Percentiles rank a stretch among this genome's conserved stretches.
Evolutionary conservation across 2,888 invertebrate genomes (phyloP).

Genomic region (Leptinotarsa tumamoca): DNA sequence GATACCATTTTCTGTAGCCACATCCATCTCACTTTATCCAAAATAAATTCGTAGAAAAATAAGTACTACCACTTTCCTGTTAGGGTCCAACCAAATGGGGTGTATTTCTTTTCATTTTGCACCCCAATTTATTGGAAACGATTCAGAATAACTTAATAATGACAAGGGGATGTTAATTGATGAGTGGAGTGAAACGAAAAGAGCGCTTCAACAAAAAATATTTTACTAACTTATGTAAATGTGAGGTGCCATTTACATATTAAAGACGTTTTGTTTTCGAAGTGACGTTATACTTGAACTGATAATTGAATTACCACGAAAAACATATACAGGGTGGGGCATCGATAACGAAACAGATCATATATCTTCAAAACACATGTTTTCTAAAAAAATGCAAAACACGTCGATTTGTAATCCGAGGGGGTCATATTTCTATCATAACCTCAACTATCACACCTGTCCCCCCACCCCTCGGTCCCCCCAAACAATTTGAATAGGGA

Average conservation of each 20-base stretch:
- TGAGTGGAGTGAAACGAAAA: conserved; percentile 41
- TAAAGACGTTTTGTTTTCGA: conserved; percentile 33
- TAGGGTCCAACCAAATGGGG: conserved; percentile 1
- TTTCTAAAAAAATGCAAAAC: too few relatives aligned
- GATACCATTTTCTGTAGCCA: neutral
- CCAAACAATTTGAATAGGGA: too few relatives aligned
- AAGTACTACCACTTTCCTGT: neutral
- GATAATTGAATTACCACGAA: neutral
- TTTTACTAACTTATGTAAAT: conserved; percentile 39
- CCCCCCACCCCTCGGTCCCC: too few relatives aligned
- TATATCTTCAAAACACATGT: too few relatives aligned
- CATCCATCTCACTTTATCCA: neutral
- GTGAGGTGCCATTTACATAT: conserved; percentile 43
- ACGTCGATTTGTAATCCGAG: too few relatives aligned
- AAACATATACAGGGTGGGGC: neutral
- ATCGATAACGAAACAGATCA: too few relatives aligned
- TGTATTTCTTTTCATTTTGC: conserved; percentile 26
- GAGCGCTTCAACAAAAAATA: conserved; percentile 34
- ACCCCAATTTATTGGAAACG: conserved; percentile 34
- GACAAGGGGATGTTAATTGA: conserved; percentile 41
- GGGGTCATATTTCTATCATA: too few relatives aligned
- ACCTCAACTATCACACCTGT: too few relatives aligned
- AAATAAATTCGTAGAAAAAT: neutral
- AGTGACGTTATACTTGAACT: conserved; percentile 1
- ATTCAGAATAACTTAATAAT: conserved; percentile 42